These are phyloP conservation scores for Equus przewalskii DNA, from an alignment of 2,113 vertebrate species.

Conservation along the genomic window DNA sequence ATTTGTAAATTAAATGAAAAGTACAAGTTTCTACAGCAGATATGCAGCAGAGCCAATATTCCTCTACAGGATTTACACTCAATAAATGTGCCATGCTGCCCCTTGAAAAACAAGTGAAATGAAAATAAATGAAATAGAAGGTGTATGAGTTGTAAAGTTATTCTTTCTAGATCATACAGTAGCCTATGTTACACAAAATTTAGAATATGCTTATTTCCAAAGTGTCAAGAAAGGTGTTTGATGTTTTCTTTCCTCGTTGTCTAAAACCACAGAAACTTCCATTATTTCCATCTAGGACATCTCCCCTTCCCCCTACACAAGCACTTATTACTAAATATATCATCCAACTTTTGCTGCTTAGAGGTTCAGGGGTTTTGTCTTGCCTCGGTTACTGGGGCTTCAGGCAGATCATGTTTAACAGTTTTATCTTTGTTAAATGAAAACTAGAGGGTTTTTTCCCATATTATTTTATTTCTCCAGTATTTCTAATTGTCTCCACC, in stretches of 20 bases:
- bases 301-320: background rate
- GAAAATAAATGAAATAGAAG: slow-evolving; percentile 49
- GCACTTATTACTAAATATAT: slow-evolving; percentile 64
- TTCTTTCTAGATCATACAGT: slow-evolving; percentile 51
- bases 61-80: background rate
- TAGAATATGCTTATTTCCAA: slow-evolving; percentile 50
- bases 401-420: background rate
- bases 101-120: slow-evolving; percentile 11
- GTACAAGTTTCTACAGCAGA: background rate
- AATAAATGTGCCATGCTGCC: background rate
- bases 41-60: background rate
- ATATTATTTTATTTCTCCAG: slow-evolving; percentile 52
- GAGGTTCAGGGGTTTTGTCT: slow-evolving; percentile 24
- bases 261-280: slow-evolving; percentile 28
- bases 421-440: slow-evolving; percentile 34
- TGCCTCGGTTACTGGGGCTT: slow-evolving; percentile 37
- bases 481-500: background rate
- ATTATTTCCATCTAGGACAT: background rate
- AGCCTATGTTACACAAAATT: slow-evolving; percentile 7
- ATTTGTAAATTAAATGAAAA: slow-evolving; percentile 36
- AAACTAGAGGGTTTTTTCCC: background rate
- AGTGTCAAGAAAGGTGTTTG: background rate
- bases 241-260: background rate
- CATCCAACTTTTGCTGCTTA: slow-evolving; percentile 47
- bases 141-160: background rate